These are phyloP conservation scores for Agriotes lineatus DNA, from an alignment of 2,888 invertebrate genomes.

Conservation along the genomic window DNA sequence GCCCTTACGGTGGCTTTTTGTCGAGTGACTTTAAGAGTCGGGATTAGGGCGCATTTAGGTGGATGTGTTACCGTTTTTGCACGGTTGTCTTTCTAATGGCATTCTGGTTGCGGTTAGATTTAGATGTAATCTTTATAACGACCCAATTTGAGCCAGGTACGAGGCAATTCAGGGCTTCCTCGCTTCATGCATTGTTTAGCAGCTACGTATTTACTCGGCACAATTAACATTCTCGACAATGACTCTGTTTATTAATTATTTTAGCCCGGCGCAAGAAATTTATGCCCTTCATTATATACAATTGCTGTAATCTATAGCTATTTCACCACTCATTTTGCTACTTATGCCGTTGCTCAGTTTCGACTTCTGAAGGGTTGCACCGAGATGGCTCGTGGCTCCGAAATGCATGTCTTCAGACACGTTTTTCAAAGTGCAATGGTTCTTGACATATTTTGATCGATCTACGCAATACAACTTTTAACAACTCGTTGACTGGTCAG, in stretches of 20 bases:
- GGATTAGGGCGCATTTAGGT: constrained; percentile 47
- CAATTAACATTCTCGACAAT: not conserved
- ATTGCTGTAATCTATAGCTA: too few species aligned
- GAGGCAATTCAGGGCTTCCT: constrained; percentile 13
- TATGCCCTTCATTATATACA: too few species aligned
- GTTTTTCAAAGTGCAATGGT: not conserved
- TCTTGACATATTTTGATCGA: constrained; percentile 45
- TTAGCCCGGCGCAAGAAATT: constrained; percentile 1
- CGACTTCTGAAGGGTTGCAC: too few species aligned
- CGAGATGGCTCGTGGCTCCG: too few species aligned
- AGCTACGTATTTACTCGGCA: not conserved
- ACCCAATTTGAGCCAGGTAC: constrained; percentile 40
- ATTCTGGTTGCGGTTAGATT: constrained; percentile 61
- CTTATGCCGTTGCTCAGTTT: too few species aligned
- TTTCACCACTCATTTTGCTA: too few species aligned
- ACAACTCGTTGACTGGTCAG: constrained; percentile 37
- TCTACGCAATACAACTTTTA: constrained; percentile 21
- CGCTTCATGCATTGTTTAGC: not conserved
- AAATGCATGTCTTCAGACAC: too few species aligned
- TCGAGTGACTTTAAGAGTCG: constrained; percentile 48
- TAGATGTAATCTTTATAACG: constrained; percentile 50
- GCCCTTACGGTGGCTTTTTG: constrained; percentile 51
- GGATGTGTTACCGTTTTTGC: constrained; percentile 61
- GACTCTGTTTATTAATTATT: too few species aligned
- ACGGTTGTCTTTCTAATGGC: constrained; percentile 63